Conservation (phyloP, 2,888 invertebrate species). For the Nycteola revayana region DNA sequence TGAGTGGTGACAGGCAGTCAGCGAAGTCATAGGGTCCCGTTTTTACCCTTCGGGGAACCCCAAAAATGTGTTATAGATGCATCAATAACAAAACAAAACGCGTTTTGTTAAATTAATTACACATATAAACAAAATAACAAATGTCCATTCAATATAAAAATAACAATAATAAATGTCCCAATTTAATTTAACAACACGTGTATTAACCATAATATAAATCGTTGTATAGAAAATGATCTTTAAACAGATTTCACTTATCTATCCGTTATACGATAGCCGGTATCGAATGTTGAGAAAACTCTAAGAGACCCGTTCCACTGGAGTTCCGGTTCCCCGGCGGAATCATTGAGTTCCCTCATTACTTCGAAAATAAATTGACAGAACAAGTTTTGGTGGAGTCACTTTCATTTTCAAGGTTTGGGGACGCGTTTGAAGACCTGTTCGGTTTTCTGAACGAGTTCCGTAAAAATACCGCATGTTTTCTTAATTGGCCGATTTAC, state of each 20-base stretch:
- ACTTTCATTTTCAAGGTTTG: slow-evolving; percentile 28
- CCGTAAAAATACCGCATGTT: background rate
- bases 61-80: too few species aligned
- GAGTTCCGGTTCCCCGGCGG: slow-evolving; percentile 55
- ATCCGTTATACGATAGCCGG: slow-evolving; percentile 50
- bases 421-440: slow-evolving; percentile 8
- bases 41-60: too few species aligned
- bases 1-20: too few species aligned
- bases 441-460: slow-evolving; percentile 7
- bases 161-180: too few species aligned
- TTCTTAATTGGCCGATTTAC: background rate
- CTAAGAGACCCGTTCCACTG: slow-evolving; percentile 48
- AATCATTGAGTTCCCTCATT: slow-evolving; percentile 20
- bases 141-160: too few species aligned
- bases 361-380: slow-evolving; percentile 13
- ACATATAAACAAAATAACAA: too few species aligned
- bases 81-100: too few species aligned
- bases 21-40: too few species aligned
- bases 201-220: background rate
- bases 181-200: too few species aligned
- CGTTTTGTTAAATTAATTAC: too few species aligned
- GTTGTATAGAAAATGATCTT: slow-evolving; percentile 5
- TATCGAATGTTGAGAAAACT: slow-evolving; percentile 41
- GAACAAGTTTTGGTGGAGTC: slow-evolving; percentile 24
- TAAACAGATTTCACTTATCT: slow-evolving; percentile 20